phyloP scores from a whole-genome alignment of 1,140 invertebrate species.

The Caenorhabditis tropicalis region DNA sequence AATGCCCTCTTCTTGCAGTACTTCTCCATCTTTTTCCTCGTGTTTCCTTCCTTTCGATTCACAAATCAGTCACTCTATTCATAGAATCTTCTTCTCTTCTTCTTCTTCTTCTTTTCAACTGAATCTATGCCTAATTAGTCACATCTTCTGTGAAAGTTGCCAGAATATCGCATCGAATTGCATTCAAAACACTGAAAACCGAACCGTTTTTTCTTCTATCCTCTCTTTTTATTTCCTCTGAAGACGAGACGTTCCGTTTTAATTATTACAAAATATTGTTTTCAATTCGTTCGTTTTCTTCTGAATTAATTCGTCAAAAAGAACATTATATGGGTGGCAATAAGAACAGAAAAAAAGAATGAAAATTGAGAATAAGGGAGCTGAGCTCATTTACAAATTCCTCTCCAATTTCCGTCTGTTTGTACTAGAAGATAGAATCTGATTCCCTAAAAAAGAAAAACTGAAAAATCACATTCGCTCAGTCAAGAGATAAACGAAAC shows the following conservation, averaged over 20 bases:
- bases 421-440: not conserved
- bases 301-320: not conserved
- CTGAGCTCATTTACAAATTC: not conserved
- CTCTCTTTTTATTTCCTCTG: not conserved
- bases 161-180: constrained; percentile 18
- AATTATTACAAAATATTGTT: not conserved
- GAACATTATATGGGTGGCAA: not conserved
- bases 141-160: not conserved
- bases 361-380: not conserved
- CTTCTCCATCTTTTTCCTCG: not conserved
- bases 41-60: not conserved
- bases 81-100: not conserved
- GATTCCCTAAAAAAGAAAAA: not conserved
- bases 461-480: not conserved
- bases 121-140: constrained; percentile 22
- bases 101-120: not conserved
- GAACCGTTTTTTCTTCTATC: not conserved
- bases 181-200: not conserved
- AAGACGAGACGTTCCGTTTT: not conserved
- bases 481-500: not conserved
- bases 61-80: constrained; percentile 29
- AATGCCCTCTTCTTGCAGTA: not conserved
- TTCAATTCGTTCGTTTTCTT: not conserved
- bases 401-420: not conserved
- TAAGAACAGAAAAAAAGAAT: not conserved